phyloP scores from a whole-genome alignment of 2,888 invertebrate species.

The Meiosimyza decipiens region DNA sequence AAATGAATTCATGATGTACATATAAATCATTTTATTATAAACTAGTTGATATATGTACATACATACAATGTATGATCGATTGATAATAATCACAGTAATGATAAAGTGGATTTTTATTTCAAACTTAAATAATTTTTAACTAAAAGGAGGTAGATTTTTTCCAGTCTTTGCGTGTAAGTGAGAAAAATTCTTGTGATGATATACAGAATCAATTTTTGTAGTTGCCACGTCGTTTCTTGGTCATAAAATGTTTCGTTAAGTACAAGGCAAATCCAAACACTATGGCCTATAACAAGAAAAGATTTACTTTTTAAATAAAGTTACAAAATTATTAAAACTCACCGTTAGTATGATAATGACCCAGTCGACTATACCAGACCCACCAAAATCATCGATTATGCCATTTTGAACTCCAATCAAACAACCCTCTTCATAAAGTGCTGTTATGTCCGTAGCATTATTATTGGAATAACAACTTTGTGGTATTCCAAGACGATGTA shows the following conservation, averaged over 20 bases:
- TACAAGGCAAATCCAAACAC: constrained; percentile 53
- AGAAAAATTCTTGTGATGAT: neutral
- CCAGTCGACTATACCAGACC: constrained; percentile 51
- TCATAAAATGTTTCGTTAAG: constrained; percentile 53
- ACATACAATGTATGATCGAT: no score
- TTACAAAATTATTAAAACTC: constrained; percentile 30
- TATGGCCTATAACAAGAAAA: constrained; percentile 46
- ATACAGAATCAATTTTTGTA: constrained; percentile 42
- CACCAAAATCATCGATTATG: constrained; percentile 44
- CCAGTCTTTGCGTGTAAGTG: no score
- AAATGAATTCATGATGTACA: no score
- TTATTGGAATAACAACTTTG: constrained; percentile 50
- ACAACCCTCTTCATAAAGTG: constrained; percentile 48
- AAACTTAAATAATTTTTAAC: neutral
- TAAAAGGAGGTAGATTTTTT: no score
- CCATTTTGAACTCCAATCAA: constrained; percentile 47
- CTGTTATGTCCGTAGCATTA: constrained; percentile 32
- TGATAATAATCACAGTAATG: neutral
- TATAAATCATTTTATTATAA: no score
- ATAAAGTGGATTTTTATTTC: neutral
- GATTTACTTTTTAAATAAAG: neutral
- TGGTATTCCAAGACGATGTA: constrained; percentile 47
- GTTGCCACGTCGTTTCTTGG: constrained; percentile 49
- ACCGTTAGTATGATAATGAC: constrained; percentile 50
- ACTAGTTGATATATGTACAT: no score